phyloP scores from a whole-genome alignment of 2,113 vertebrate genomes.

The Cololabis saira region DNA sequence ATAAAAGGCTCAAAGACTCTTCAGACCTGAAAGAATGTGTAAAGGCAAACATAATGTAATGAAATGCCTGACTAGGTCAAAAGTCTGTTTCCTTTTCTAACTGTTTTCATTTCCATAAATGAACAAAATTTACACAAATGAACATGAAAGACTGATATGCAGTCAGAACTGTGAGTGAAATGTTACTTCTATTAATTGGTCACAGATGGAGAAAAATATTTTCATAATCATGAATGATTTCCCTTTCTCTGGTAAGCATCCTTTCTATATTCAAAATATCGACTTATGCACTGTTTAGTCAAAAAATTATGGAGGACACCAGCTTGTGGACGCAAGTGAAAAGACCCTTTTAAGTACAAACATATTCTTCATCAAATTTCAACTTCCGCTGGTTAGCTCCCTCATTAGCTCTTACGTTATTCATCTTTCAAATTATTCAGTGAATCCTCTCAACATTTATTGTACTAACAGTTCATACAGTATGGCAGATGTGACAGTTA shows the following conservation, averaged over 20 bases:
- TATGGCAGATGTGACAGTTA: not conserved
- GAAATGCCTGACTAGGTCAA: not conserved
- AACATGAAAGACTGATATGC: constrained; percentile 1
- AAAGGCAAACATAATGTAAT: not conserved
- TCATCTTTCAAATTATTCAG: not conserved
- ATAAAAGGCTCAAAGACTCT: not conserved
- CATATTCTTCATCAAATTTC: no score
- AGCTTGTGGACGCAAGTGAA: no score
- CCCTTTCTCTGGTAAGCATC: no score
- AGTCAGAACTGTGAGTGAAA: not conserved
- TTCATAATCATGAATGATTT: no score
- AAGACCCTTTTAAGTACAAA: no score
- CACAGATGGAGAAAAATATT: no score
- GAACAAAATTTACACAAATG: not conserved
- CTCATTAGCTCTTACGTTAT: no score
- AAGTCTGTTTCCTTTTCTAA: not conserved
- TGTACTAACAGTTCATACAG: not conserved
- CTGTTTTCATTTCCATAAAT: not conserved
- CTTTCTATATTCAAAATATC: no score
- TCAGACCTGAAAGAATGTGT: not conserved
- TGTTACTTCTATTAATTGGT: not conserved
- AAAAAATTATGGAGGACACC: no score
- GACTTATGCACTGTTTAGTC: no score
- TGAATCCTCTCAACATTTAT: constrained; percentile 3
- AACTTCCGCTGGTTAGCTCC: no score